Evolutionary conservation across 92 coral and sea anemone species (phyloP).

Genomic region (Micromussa lordhowensis): DNA sequence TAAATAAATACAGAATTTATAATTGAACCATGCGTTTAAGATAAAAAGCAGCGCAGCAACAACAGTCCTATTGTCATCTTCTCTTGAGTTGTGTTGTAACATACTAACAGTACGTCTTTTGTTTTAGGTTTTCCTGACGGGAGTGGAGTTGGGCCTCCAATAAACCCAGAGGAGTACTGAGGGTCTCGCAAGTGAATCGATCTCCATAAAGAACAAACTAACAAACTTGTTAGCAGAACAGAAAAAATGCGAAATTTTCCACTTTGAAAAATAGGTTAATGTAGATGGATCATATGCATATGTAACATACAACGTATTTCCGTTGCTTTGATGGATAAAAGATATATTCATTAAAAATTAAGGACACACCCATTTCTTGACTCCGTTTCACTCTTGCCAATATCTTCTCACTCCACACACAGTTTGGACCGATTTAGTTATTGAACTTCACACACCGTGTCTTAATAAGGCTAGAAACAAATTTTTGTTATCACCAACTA

Average conservation of each 20-base stretch:
- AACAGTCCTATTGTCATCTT: too few relatives aligned
- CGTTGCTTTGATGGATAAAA: too few relatives aligned
- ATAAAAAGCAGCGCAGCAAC: too few relatives aligned
- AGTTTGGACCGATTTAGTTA: too few relatives aligned
- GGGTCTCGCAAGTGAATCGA: background rate
- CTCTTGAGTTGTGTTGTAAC: background rate
- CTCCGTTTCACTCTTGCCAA: too few relatives aligned
- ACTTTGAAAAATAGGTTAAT: background rate
- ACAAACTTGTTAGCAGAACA: background rate
- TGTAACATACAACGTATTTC: background rate
- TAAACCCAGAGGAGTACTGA: slow-evolving; percentile 37
- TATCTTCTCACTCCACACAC: too few relatives aligned
- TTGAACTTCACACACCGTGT: too few relatives aligned
- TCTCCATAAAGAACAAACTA: background rate
- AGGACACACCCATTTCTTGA: too few relatives aligned
- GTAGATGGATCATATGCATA: background rate
- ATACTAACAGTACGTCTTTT: background rate
- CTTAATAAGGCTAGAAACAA: background rate
- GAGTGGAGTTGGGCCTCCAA: slow-evolving; percentile 30
- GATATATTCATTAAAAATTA: too few relatives aligned
- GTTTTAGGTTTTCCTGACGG: slow-evolving; percentile 25
- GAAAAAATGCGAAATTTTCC: background rate
- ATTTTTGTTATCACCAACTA: background rate
- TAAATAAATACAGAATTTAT: too few relatives aligned
- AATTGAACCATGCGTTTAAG: too few relatives aligned